Percentiles rank a stretch among this genome's conserved stretches.
Conservation (phyloP, 2,797 vertebrate genomes). For the Zalophus californianus region DNA sequence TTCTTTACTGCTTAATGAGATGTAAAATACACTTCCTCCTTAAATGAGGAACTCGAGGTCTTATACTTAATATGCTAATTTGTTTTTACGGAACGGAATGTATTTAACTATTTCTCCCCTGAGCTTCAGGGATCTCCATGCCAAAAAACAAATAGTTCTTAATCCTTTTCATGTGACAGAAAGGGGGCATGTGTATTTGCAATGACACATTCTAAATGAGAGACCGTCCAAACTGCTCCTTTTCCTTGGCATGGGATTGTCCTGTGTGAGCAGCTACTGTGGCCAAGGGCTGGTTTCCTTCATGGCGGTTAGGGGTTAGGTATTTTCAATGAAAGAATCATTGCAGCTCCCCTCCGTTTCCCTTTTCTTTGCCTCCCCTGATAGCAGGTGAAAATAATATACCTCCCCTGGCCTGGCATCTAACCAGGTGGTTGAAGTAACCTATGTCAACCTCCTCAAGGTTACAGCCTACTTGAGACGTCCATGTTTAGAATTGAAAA, state of each 20-base stretch:
- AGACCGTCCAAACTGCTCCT: neutral
- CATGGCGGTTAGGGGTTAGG: too few species aligned
- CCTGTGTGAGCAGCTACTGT: neutral
- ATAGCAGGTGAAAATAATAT: neutral
- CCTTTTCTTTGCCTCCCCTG: constrained; percentile 10
- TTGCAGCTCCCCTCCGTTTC: neutral
- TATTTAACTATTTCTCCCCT: neutral
- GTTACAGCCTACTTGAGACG: neutral
- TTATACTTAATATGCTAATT: neutral
- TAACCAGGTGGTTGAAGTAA: neutral
- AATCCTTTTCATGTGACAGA: neutral
- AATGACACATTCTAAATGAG: neutral
- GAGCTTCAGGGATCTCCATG: neutral
- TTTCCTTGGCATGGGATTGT: neutral
- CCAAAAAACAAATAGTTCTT: constrained; percentile 41
- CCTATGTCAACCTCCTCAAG: neutral
- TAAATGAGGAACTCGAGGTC: neutral
- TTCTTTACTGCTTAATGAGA: constrained; percentile 31
- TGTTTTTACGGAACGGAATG: neutral
- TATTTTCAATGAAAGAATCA: neutral
- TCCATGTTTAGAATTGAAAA: neutral
- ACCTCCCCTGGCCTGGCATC: neutral
- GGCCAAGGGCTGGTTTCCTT: neutral
- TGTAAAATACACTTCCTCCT: constrained; percentile 15
- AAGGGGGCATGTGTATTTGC: neutral